Evolutionary conservation across 2,113 vertebrate species (phyloP).

Genomic region (Eulacestoma nigropectus): DNA sequence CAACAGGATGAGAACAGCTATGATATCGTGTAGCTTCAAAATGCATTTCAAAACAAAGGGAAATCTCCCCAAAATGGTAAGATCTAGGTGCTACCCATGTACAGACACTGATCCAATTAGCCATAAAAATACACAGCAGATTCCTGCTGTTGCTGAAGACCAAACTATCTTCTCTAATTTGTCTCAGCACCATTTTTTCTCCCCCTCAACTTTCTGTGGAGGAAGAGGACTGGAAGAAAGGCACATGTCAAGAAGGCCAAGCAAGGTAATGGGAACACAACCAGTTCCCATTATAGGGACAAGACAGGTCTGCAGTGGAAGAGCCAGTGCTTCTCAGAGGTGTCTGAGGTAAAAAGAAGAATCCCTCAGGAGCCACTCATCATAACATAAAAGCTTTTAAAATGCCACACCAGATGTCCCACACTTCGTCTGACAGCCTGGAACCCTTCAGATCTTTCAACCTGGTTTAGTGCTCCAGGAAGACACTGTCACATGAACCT

Average conservation of each 20-base stretch:
- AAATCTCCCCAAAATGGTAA: neutral
- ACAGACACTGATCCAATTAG: neutral
- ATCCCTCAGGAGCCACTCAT: neutral
- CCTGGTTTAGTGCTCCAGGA: neutral
- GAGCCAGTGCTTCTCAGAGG: neutral
- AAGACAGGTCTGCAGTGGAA: neutral
- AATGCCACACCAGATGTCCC: neutral
- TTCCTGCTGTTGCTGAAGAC: neutral
- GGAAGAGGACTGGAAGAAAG: neutral
- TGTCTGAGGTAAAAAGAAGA: neutral
- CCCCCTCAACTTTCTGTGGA: neutral
- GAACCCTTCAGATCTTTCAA: neutral
- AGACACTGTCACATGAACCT: neutral
- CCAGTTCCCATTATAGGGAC: neutral
- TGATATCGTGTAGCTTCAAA: fast-evolving
- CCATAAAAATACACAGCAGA: neutral
- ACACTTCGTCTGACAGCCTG: neutral
- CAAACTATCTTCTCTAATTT: neutral
- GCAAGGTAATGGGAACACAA: neutral
- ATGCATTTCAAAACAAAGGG: neutral
- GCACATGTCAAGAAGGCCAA: neutral
- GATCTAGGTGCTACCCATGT: neutral
- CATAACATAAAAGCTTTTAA: neutral
- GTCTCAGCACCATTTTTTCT: neutral
- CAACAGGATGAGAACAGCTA: neutral